Conservation (phyloP, 2,113 vertebrate species). For the Ictalurus furcatus region DNA sequence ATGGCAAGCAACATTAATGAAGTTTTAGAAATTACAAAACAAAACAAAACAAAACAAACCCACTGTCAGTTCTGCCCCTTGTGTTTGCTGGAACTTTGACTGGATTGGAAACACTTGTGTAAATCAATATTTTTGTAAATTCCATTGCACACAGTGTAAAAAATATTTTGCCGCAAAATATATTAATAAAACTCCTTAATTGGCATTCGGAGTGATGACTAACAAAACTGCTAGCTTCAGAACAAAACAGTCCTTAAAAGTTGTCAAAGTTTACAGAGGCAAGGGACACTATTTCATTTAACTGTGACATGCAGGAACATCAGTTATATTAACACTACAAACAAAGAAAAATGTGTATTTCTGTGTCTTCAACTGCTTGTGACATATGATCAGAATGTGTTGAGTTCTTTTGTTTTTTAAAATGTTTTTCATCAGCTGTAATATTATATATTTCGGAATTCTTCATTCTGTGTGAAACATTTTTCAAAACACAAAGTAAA, state of each 20-base stretch:
- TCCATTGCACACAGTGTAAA: not conserved
- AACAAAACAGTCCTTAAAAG: not conserved
- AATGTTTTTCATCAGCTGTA: conserved; percentile 21
- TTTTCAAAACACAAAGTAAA: conserved; percentile 53
- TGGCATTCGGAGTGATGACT: not conserved
- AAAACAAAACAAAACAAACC: not conserved
- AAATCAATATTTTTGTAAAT: not conserved
- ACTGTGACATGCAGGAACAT: conserved; percentile 4
- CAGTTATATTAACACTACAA: conserved; percentile 40
- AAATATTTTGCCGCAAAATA: conserved; percentile 1
- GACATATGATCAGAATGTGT: conserved; percentile 51
- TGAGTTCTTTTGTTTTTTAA: not conserved
- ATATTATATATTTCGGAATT: conserved; percentile 51
- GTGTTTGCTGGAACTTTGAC: not conserved
- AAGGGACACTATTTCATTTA: not conserved
- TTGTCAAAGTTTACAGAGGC: not conserved
- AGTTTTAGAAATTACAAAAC: not conserved
- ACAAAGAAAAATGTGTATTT: conserved; percentile 30
- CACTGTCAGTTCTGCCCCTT: not conserved
- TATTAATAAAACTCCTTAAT: conserved; percentile 1
- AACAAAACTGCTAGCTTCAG: not conserved
- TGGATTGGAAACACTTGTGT: conserved; percentile 7
- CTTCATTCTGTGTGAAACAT: conserved; percentile 56
- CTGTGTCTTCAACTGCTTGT: conserved; percentile 43
- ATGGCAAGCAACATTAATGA: not conserved